Percentiles rank a stretch among this genome's conserved stretches.
These are phyloP conservation scores for Epinephelus lanceolatus DNA, from an alignment of 2,113 vertebrate species.

Conservation along the genomic window DNA sequence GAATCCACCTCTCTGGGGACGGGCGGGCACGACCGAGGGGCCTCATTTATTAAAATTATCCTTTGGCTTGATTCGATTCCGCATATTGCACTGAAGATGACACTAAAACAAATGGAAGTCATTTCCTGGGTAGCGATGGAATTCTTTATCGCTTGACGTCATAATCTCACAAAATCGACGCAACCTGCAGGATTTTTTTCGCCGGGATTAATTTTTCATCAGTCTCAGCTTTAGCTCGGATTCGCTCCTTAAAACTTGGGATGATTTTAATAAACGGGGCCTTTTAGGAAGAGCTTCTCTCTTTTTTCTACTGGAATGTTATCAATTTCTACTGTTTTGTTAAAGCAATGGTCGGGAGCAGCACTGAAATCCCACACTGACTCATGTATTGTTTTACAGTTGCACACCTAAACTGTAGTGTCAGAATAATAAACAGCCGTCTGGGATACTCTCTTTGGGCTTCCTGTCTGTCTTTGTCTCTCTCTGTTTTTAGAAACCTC, in stretches of 20 bases:
- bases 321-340: conserved; percentile 51
- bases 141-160: conserved; percentile 20
- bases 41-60: conserved; percentile 49
- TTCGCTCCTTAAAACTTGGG: neutral
- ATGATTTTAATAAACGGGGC: conserved; percentile 48
- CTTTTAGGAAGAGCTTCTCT: conserved; percentile 23
- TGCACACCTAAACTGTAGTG: conserved; percentile 66
- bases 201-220: conserved; percentile 29
- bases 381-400: conserved; percentile 72
- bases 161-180: neutral
- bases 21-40: neutral
- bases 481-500: conserved; percentile 6
- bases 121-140: neutral
- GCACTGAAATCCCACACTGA: conserved; percentile 59
- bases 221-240: neutral
- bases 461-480: conserved; percentile 26
- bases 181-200: conserved; percentile 10
- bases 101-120: conserved; percentile 24
- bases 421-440: conserved; percentile 69
- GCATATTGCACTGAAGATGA: neutral
- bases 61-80: conserved; percentile 24
- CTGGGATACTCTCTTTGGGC: conserved; percentile 53
- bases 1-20: conserved; percentile 24
- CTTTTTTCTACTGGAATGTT: conserved; percentile 65
- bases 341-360: conserved; percentile 25